Evolutionary conservation across 2,113 vertebrate species (phyloP).

Genomic region (Eidolon helvum): DNA sequence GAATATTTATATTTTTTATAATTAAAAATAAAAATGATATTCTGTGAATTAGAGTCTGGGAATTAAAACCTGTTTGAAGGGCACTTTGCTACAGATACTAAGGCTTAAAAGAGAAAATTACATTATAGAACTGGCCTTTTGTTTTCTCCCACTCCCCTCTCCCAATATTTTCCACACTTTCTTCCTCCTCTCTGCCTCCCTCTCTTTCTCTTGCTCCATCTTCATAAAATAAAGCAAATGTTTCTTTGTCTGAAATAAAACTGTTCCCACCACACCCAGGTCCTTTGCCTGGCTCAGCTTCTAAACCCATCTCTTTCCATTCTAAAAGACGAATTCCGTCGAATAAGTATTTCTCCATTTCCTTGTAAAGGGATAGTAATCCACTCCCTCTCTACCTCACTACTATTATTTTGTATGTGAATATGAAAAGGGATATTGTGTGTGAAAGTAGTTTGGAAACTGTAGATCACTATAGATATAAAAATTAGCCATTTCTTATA

Average conservation of each 20-base stretch:
- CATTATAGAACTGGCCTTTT: background rate
- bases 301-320: background rate
- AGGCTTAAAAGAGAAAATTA: background rate
- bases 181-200: rapidly evolving
- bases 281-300: background rate
- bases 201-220: background rate
- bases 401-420: background rate
- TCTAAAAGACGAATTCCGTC: background rate
- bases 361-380: background rate
- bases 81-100: background rate
- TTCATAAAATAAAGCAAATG: background rate
- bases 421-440: background rate
- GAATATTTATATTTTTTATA: background rate
- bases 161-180: background rate
- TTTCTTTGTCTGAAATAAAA: background rate
- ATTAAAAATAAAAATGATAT: background rate
- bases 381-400: background rate
- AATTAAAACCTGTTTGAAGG: background rate
- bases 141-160: background rate
- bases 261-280: background rate
- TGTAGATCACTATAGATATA: background rate
- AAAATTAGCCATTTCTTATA: background rate
- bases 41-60: background rate
- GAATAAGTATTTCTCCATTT: background rate
- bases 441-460: background rate